phyloP scores from a whole-genome alignment of 1,140 invertebrate genomes.

The Drosophila bocqueti region DNA sequence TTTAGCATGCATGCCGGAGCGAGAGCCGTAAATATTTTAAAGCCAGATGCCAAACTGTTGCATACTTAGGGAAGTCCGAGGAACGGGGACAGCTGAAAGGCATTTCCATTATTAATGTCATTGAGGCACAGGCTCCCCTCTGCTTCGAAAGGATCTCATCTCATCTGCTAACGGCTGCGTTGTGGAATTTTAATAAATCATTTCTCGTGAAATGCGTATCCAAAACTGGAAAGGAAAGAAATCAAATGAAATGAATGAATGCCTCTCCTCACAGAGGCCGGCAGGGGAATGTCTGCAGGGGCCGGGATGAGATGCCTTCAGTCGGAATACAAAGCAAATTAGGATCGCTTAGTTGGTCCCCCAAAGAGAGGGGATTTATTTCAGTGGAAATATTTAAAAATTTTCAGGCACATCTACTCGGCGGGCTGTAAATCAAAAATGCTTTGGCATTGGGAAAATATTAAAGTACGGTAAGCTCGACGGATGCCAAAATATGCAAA shows the following conservation, averaged over 20 bases:
- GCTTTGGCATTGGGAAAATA: slow-evolving; percentile 63
- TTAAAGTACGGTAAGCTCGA: slow-evolving; percentile 36
- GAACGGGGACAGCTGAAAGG: slow-evolving; percentile 54
- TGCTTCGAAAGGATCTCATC: slow-evolving; percentile 16
- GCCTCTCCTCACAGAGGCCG: slow-evolving; percentile 13
- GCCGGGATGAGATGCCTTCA: slow-evolving; percentile 38
- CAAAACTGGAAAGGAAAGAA: slow-evolving; percentile 58
- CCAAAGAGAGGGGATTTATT: slow-evolving; percentile 27
- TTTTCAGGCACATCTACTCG: slow-evolving; percentile 43
- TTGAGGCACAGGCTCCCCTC: slow-evolving; percentile 28
- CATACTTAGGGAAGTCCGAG: slow-evolving; percentile 28
- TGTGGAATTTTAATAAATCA: slow-evolving; percentile 82
- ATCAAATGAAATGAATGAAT: slow-evolving; percentile 77
- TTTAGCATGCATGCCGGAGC: slow-evolving; percentile 38
- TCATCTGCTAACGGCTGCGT: slow-evolving; percentile 37
- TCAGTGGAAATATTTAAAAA: slow-evolving; percentile 66
- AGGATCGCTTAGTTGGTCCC: slow-evolving; percentile 52
- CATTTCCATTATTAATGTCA: slow-evolving; percentile 75
- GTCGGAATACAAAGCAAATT: slow-evolving; percentile 49
- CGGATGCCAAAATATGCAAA: slow-evolving; percentile 70
- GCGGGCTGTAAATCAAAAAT: slow-evolving; percentile 72
- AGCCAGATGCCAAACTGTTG: slow-evolving; percentile 71
- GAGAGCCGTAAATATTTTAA: slow-evolving; percentile 48
- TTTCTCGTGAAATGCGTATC: slow-evolving; percentile 69
- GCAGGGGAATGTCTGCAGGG: slow-evolving; percentile 28